These are phyloP conservation scores for Muschampia plurimacula DNA, from an alignment of 2,888 invertebrate species.

Conservation along the genomic window DNA sequence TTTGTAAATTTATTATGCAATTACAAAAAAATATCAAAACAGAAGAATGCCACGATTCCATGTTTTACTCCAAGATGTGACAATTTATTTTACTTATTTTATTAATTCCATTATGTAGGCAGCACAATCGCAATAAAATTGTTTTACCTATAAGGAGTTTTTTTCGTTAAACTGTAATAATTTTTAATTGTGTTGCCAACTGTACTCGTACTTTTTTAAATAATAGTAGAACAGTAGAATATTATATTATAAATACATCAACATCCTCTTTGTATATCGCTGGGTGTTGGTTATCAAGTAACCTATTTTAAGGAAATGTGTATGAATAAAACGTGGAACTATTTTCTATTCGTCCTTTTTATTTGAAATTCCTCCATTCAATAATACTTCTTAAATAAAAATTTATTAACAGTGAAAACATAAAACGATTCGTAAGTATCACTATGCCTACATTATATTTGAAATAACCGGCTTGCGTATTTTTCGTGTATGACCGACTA, in stretches of 20 bases:
- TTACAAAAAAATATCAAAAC: background rate
- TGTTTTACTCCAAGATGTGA: background rate
- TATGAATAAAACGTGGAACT: conserved; percentile 77
- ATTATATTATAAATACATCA: conserved; percentile 54
- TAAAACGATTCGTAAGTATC: no score
- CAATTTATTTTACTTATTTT: background rate
- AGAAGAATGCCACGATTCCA: background rate
- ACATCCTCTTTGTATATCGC: conserved; percentile 73
- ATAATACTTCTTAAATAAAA: background rate
- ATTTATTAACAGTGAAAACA: no score
- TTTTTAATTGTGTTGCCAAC: conserved; percentile 40
- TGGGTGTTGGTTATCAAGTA: conserved; percentile 82
- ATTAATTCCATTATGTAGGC: background rate
- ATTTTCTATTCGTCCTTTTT: conserved; percentile 55
- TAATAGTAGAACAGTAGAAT: conserved; percentile 36
- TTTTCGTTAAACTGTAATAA: background rate
- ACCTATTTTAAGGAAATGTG: conserved; percentile 77
- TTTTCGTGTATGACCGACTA: no score
- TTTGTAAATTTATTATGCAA: background rate
- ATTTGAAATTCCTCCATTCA: conserved; percentile 3
- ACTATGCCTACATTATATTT: no score
- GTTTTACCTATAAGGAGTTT: background rate
- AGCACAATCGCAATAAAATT: background rate
- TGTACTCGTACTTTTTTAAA: conserved; percentile 36
- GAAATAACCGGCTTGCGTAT: no score